phyloP scores from a whole-genome alignment of 2,113 vertebrate species.

The Amblyornis subalaris region DNA sequence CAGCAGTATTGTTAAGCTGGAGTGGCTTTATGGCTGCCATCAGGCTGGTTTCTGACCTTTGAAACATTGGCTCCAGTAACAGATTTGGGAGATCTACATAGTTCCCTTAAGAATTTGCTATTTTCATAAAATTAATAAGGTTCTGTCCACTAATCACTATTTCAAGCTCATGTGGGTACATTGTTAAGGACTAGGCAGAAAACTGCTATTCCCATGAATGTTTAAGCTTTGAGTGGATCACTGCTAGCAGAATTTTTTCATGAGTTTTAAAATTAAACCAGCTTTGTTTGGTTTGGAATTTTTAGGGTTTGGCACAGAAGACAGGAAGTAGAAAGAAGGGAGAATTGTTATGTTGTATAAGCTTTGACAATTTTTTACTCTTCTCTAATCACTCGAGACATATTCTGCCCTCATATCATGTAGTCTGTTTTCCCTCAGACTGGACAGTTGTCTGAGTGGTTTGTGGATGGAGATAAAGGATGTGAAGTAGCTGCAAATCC shows the following conservation, averaged over 20 bases:
- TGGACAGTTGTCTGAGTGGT: background rate
- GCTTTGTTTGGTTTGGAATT: background rate
- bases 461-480: background rate
- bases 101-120: background rate
- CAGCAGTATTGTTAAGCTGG: background rate
- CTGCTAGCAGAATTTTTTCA: background rate
- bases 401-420: background rate
- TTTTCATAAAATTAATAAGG: background rate
- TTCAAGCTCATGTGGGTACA: background rate
- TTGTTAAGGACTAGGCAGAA: background rate
- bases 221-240: background rate
- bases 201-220: background rate
- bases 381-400: background rate
- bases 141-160: background rate
- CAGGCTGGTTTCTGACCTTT: conserved; percentile 17
- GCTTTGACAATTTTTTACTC: background rate
- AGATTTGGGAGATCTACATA: background rate
- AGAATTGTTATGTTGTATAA: background rate
- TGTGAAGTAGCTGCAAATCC: background rate
- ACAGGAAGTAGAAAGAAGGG: background rate
- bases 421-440: background rate
- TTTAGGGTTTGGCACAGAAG: background rate
- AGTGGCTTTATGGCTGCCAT: background rate
- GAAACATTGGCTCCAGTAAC: background rate
- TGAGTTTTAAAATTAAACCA: background rate